These are phyloP conservation scores for Apodemia duryi DNA, from an alignment of 2,888 invertebrate genomes.

Conservation along the genomic window DNA sequence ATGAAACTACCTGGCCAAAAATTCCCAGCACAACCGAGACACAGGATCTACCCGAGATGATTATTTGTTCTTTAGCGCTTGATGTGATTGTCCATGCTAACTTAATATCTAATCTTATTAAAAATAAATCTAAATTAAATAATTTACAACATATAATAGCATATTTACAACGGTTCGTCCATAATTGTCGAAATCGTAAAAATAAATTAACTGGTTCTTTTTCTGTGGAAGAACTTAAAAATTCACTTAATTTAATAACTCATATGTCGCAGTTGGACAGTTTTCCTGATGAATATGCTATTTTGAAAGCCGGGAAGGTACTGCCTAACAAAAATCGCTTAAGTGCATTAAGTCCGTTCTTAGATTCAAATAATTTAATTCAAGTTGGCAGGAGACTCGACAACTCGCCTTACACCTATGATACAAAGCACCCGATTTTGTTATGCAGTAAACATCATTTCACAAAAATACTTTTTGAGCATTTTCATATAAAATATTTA, in stretches of 20 bases:
- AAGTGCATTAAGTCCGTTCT: conserved; percentile 8
- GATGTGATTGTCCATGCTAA: not conserved
- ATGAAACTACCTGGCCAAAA: not conserved
- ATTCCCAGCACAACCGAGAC: not conserved
- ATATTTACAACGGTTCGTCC: not conserved
- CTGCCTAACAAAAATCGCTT: not conserved
- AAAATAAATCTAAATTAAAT: not conserved
- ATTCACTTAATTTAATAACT: not conserved
- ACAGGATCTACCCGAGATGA: not conserved
- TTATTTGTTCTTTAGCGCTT: not conserved
- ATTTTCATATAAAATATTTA: conserved; percentile 14
- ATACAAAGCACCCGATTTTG: conserved; percentile 15
- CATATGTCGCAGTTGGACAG: not conserved
- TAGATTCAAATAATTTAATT: conserved; percentile 13
- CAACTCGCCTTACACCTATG: conserved; percentile 11
- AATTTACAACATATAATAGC: not conserved
- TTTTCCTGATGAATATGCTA: not conserved
- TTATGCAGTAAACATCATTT: conserved; percentile 17
- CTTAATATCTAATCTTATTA: not conserved
- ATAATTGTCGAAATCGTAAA: not conserved
- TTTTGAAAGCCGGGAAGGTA: not conserved
- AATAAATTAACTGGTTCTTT: not conserved
- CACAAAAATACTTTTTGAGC: conserved; percentile 14
- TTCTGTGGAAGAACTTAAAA: not conserved
- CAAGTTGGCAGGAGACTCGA: conserved; percentile 17